These are phyloP conservation scores for Diceros bicornis DNA, from an alignment of 2,797 vertebrate species.

Conservation along the genomic window DNA sequence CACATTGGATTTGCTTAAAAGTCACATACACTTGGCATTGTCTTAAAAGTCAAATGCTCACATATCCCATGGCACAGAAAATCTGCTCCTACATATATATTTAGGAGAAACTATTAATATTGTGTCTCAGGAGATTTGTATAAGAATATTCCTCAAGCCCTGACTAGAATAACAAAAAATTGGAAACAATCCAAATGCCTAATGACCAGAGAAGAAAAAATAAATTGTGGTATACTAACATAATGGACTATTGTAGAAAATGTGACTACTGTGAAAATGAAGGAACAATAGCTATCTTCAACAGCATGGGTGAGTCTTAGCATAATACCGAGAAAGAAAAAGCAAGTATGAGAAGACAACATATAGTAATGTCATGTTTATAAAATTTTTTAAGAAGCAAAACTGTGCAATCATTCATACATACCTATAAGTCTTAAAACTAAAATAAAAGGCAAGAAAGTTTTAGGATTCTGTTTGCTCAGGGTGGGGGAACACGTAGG, in stretches of 20 bases:
- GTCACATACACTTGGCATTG: background rate
- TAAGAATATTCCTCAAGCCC: background rate
- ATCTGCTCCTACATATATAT: background rate
- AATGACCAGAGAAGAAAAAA: slow-evolving; percentile 20
- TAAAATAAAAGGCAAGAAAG: background rate
- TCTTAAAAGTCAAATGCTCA: background rate
- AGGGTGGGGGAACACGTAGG: background rate
- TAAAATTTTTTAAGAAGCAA: background rate
- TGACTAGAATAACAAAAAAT: background rate
- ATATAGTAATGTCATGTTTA: background rate
- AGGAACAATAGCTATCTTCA: slow-evolving; percentile 52
- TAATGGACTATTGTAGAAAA: background rate
- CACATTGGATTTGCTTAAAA: background rate
- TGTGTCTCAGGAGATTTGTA: background rate
- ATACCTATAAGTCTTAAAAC: background rate
- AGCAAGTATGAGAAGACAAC: background rate
- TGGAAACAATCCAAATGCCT: background rate
- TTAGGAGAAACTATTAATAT: background rate
- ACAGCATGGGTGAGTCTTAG: background rate
- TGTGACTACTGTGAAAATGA: background rate
- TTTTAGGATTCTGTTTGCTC: background rate
- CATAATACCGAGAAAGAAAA: background rate
- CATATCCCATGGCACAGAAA: background rate
- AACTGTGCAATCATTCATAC: background rate
- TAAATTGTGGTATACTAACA: slow-evolving; percentile 8